phyloP scores from a whole-genome alignment of 1,140 invertebrate genomes.

The Cydia strobilella region DNA sequence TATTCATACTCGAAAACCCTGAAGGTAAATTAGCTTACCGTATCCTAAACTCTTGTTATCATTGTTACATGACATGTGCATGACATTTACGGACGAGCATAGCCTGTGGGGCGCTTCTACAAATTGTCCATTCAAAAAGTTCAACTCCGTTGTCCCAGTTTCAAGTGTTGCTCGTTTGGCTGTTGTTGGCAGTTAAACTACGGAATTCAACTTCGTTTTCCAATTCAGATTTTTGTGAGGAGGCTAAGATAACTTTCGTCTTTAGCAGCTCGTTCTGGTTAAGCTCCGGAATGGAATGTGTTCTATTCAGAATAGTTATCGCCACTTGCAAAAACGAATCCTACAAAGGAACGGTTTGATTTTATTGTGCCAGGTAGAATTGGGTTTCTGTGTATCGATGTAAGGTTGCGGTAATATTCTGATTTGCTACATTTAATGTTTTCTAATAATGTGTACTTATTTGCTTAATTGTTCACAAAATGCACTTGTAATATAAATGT shows the following conservation, averaged over 20 bases:
- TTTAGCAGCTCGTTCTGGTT: conserved; percentile 23
- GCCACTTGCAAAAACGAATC: conserved; percentile 8
- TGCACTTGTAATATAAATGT: background rate
- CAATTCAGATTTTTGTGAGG: conserved; percentile 5
- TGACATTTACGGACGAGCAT: background rate
- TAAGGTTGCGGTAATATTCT: background rate
- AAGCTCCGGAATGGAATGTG: background rate
- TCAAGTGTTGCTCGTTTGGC: conserved; percentile 16
- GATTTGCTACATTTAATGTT: background rate
- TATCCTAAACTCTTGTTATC: background rate
- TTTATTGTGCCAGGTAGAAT: conserved; percentile 1
- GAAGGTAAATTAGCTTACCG: no score
- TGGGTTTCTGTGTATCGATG: background rate
- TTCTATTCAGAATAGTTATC: conserved; percentile 15
- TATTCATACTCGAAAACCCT: no score
- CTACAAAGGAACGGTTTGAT: background rate
- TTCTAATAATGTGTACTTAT: background rate
- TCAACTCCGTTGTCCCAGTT: background rate
- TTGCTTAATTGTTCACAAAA: background rate
- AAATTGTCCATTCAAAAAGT: conserved; percentile 1
- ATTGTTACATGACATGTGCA: background rate
- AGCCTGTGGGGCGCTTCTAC: background rate
- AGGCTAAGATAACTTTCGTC: conserved; percentile 15
- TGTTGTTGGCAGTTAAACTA: conserved; percentile 10
- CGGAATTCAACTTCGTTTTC: conserved; percentile 20